Evolutionary conservation across 2,797 vertebrate species (phyloP).

Genomic region (Bovichtus diacanthus): DNA sequence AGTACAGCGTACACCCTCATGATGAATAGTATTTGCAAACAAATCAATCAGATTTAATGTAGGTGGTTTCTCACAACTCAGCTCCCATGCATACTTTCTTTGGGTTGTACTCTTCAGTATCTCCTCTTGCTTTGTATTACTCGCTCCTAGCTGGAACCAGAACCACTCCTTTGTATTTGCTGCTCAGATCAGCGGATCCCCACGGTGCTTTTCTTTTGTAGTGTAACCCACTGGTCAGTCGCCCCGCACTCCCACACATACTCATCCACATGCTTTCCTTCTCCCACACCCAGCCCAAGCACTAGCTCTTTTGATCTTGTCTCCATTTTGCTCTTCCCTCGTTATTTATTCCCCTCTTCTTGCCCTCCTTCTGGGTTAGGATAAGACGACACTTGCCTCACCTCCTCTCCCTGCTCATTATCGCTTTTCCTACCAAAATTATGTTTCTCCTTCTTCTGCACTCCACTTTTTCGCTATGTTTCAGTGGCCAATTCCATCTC

Average conservation of each 20-base stretch:
- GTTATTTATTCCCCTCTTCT: conserved; percentile 38
- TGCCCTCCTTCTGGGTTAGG: conserved; percentile 38
- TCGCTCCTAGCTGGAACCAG: conserved; percentile 44
- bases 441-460: not conserved
- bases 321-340: conserved; percentile 43
- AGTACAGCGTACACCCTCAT: conserved; percentile 78
- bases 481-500: not conserved
- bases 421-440: conserved; percentile 17
- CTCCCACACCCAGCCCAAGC: conserved; percentile 52
- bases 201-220: conserved; percentile 66
- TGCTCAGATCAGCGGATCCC: conserved; percentile 58
- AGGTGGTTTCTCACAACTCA: conserved; percentile 9
- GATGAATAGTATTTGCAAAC: conserved; percentile 17
- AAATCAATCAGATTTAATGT: not conserved
- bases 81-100: conserved; percentile 32
- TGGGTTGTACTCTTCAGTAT: conserved; percentile 15
- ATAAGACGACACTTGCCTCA: conserved; percentile 37
- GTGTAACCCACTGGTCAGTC: conserved; percentile 74
- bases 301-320: conserved; percentile 66
- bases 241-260: conserved; percentile 60
- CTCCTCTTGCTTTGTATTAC: conserved; percentile 41
- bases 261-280: conserved; percentile 61
- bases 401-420: conserved; percentile 50
- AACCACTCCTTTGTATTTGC: conserved; percentile 67
- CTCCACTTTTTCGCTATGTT: not conserved